Evolutionary conservation across 2,797 vertebrate genomes (phyloP).

Genomic region (Platyrinchus mystaceus): DNA sequence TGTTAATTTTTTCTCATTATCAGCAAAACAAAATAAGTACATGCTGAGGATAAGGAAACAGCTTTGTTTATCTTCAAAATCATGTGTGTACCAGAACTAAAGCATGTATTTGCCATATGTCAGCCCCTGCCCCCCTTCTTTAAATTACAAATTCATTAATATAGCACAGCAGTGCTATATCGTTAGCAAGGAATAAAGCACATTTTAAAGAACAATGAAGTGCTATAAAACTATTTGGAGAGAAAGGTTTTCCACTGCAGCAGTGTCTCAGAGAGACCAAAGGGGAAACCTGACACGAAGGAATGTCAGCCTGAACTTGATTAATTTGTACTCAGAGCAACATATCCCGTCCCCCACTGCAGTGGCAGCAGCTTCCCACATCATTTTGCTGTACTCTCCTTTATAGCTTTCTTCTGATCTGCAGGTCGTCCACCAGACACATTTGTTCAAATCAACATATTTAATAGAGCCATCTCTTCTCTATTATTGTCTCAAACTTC

Average conservation of each 20-base stretch:
- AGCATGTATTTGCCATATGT: slow-evolving; percentile 33
- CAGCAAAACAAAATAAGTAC: slow-evolving; percentile 49
- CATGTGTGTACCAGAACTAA: slow-evolving; percentile 54
- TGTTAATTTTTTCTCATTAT: slow-evolving; percentile 54
- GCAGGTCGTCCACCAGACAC: background rate
- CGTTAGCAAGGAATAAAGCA: slow-evolving; percentile 32
- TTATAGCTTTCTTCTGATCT: background rate
- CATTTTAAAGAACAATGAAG: slow-evolving; percentile 30
- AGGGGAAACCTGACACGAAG: slow-evolving; percentile 2
- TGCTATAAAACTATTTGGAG: background rate
- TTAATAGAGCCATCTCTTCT: slow-evolving; percentile 26
- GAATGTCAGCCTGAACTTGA: slow-evolving; percentile 41
- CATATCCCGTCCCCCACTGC: background rate
- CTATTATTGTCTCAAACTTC: background rate
- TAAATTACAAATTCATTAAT: slow-evolving; percentile 47
- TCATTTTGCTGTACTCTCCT: background rate
- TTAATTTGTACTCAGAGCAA: slow-evolving; percentile 16
- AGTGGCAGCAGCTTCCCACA: background rate
- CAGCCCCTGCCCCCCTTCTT: background rate
- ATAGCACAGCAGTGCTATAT: background rate
- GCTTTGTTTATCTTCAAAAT: slow-evolving; percentile 47
- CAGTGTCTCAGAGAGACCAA: background rate
- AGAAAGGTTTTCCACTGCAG: slow-evolving; percentile 11
- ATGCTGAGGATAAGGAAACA: slow-evolving; percentile 16
- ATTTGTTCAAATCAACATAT: background rate